Evolutionary conservation across 2,797 vertebrate genomes (phyloP), one percentile per base, ranked within the genome.

Genomic region (Bovichtus diacanthus): DNA sequence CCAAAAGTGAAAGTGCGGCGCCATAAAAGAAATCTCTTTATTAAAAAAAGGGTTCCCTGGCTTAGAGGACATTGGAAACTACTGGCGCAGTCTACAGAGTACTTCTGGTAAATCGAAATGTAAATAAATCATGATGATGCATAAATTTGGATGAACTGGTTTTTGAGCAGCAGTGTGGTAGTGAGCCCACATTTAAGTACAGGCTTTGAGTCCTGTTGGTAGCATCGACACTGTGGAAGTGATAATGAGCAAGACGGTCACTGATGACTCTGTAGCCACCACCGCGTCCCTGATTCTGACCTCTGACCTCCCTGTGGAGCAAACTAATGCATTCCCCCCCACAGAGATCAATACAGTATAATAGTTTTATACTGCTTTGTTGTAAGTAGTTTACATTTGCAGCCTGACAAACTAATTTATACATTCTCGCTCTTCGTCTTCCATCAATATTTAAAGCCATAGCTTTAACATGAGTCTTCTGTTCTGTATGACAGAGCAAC

Each of bases 351-450:
- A 86, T 90, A 65, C 65, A 70, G 46, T 36, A 16, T n/a, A 34
- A 65, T 27, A 61, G 61, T 73, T 38, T 54, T 69, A 62, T 41
- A 44, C 53, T 16, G 34, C 27, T 16, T 16, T 34, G 13, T 59
- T 49, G 27, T 47, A 63, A 51, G 78, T 38, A 56, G 74, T 90
- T 87, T 78, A 82, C 88, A 89, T 43, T 34, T 19, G 60, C 38
- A 13, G 27, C 5, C 74, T 59, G 67, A 75, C 53, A 74, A 69
- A 70, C 53, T 47, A 46, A 70, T 63, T 23, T 29, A 58, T 31
- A 16, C 6, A 29, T 55, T 9, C 23, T 29, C 34, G 12, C 51
- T 62, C 13, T 75, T 47, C 71, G 13, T 29, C 59, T 72, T 27
- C 25, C 16, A 77, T 85, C 46, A 53, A 76, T 77, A 69, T 84